Evolutionary conservation across 2,113 vertebrate species (phyloP).

Genomic region (Struthio camelus): DNA sequence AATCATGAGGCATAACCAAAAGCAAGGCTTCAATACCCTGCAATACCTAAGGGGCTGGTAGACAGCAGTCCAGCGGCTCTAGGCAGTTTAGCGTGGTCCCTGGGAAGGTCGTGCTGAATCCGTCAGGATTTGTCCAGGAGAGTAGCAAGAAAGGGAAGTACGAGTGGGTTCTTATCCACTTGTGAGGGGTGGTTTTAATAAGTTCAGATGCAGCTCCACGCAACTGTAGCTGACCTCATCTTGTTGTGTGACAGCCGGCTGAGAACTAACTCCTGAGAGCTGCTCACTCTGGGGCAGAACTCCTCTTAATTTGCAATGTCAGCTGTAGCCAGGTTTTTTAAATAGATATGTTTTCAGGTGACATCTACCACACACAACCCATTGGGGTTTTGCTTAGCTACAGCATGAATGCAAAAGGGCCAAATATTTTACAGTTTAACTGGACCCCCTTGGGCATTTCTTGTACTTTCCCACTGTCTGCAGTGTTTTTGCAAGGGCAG

Average conservation of each 20-base stretch:
- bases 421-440: neutral
- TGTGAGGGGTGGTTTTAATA: neutral
- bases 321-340: neutral
- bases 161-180: neutral
- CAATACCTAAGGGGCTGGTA: neutral
- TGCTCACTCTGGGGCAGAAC: neutral
- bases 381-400: neutral
- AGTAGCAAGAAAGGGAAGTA: too few relatives aligned
- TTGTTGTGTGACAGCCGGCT: neutral
- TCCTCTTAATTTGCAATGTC: neutral
- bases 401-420: neutral
- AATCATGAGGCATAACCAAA: neutral
- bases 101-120: neutral
- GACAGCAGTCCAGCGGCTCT: neutral
- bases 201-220: neutral
- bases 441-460: neutral
- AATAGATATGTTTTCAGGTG: neutral
- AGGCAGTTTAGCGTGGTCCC: neutral
- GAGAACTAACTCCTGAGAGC: neutral
- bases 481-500: neutral
- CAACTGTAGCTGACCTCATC: neutral
- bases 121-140: neutral
- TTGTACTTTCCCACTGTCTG: neutral
- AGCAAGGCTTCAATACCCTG: neutral
- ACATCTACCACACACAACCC: neutral